These are phyloP conservation scores for Zosterops japonicus DNA, from an alignment of 2,113 vertebrate genomes.

Conservation along the genomic window DNA sequence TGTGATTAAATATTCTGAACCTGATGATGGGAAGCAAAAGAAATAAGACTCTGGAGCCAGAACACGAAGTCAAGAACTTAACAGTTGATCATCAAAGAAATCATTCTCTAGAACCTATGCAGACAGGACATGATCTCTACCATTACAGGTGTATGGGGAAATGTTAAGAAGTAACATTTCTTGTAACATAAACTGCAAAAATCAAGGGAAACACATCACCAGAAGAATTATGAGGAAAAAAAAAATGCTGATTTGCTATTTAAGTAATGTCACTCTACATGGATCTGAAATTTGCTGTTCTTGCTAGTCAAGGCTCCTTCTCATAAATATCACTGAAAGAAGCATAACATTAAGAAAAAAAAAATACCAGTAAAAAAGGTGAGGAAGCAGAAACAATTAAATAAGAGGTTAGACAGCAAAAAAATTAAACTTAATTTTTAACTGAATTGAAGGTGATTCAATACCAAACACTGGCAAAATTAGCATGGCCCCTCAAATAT, in stretches of 20 bases:
- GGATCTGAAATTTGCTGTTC: background rate
- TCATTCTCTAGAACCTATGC: rapidly evolving
- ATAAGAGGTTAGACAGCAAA: background rate
- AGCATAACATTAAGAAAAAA: background rate
- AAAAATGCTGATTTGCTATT: background rate
- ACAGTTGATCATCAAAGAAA: background rate
- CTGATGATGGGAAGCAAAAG: background rate
- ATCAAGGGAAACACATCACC: background rate
- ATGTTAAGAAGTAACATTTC: background rate
- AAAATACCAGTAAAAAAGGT: background rate
- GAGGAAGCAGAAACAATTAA: background rate
- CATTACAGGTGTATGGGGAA: background rate
- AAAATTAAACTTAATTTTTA: background rate
- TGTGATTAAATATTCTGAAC: background rate
- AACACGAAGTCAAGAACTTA: background rate
- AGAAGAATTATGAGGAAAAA: background rate
- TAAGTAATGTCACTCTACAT: background rate
- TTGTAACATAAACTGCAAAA: background rate
- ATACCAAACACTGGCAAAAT: background rate
- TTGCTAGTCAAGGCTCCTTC: background rate
- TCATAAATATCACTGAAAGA: background rate
- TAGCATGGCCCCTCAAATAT: background rate
- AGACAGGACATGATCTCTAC: background rate
- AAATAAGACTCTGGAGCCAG: background rate
- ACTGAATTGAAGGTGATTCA: background rate